Evolutionary conservation across 2,888 invertebrate genomes (phyloP).

Genomic region (Drosophila limbata): DNA sequence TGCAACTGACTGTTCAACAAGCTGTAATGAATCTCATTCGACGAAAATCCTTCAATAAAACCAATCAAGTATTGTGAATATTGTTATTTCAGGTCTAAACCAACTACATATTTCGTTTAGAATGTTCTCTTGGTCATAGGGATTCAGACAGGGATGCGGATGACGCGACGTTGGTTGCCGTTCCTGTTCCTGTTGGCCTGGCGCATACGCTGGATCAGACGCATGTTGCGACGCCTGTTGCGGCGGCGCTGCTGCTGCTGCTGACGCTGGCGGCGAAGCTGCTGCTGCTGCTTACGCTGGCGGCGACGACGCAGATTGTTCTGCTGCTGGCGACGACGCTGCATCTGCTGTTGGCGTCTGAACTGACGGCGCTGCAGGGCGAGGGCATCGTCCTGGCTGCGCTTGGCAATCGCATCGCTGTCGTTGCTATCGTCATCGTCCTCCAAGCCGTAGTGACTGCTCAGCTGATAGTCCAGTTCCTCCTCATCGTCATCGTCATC

Average conservation of each 20-base stretch:
- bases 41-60: background rate
- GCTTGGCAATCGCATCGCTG: constrained; percentile 17
- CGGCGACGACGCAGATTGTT: constrained; percentile 56
- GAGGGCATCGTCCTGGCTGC: constrained; percentile 35
- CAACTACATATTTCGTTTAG: constrained; percentile 4
- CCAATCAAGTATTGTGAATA: background rate
- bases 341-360: constrained; percentile 42
- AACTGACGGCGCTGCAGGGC: constrained; percentile 45
- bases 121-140: background rate
- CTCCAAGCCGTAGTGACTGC: constrained; percentile 19
- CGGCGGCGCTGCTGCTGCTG: constrained; percentile 50
- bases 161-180: constrained; percentile 35
- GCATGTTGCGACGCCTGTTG: constrained; percentile 48
- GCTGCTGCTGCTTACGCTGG: constrained; percentile 47
- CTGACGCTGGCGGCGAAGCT: constrained; percentile 50
- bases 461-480: constrained; percentile 16
- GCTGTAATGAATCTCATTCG: background rate
- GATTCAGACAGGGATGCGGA: constrained; percentile 38
- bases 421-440: constrained; percentile 27
- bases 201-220: constrained; percentile 53
- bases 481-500: constrained; percentile 35
- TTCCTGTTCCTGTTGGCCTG: constrained; percentile 32
- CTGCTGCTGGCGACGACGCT: constrained; percentile 49
- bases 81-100: constrained; percentile 14
- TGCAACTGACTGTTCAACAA: too few species aligned